phyloP scores from a whole-genome alignment of 2,113 vertebrate genomes.

The Vicugna pacos region DNA sequence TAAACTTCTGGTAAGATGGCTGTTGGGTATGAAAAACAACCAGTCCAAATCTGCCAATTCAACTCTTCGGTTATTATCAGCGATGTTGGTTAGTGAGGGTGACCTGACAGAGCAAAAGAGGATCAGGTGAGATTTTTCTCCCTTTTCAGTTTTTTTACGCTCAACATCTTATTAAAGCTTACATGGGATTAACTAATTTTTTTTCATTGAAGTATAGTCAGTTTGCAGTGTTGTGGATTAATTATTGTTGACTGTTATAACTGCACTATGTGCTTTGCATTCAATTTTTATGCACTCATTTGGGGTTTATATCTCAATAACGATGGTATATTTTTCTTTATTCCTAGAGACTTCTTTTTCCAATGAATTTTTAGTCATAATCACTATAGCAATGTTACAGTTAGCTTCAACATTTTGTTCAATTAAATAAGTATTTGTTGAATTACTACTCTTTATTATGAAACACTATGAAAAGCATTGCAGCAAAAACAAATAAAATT shows the following conservation, averaged over 20 bases:
- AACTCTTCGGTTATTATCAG: conserved; percentile 96
- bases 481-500: background rate
- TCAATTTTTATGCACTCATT: background rate
- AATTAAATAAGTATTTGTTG: conserved; percentile 39
- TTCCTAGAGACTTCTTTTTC: conserved; percentile 17
- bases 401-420: conserved; percentile 31
- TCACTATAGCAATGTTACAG: background rate
- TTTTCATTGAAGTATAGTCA: too few species aligned
- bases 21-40: conserved; percentile 99
- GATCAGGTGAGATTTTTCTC: conserved; percentile 91
- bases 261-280: background rate
- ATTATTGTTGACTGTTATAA: background rate
- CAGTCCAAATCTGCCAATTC: conserved; percentile 99
- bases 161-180: background rate
- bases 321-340: background rate
- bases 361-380: background rate
- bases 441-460: conserved; percentile 25
- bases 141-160: conserved; percentile 2
- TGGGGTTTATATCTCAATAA: conserved; percentile 4
- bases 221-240: too few species aligned
- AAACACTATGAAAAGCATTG: conserved; percentile 19
- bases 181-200: background rate
- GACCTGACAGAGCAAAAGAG: conserved; percentile 99
- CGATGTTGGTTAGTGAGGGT: conserved; percentile 98
- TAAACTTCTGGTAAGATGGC: conserved; percentile 98